A percentile compares a stretch with the other conserved stretches of the same genome.
Conservation (phyloP, 2,888 invertebrate species). For the Venustoraphidia nigricollis region DNA sequence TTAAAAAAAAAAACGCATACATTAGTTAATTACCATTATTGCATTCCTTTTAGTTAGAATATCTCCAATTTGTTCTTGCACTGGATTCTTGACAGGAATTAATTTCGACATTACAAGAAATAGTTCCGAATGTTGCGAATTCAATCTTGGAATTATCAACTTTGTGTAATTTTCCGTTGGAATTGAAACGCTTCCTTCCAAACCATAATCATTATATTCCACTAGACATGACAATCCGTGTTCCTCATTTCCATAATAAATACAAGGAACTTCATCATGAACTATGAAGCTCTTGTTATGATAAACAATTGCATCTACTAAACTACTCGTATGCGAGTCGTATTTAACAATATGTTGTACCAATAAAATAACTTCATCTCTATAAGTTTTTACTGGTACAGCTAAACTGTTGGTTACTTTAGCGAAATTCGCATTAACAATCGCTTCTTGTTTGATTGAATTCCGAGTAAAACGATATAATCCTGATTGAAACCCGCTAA, state of each 20-base stretch:
- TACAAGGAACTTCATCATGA: conserved; percentile 24
- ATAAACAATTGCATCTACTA: conserved; percentile 21
- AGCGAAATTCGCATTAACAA: conserved; percentile 18
- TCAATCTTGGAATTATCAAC: conserved; percentile 19
- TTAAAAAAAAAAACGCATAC: too few species aligned
- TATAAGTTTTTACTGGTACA: conserved; percentile 25
- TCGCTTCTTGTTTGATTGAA: conserved; percentile 16
- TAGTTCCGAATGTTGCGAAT: conserved; percentile 14
- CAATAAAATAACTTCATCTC: conserved; percentile 29
- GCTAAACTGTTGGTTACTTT: conserved; percentile 22
- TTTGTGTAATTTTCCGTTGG: conserved; percentile 18
- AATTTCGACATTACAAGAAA: conserved; percentile 21
- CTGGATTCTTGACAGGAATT: conserved; percentile 18
- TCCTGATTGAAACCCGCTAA: conserved; percentile 21
- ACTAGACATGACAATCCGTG: conserved; percentile 21
- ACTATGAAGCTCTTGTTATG: conserved; percentile 21
- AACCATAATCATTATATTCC: conserved; percentile 15
- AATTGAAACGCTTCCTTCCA: conserved; percentile 19
- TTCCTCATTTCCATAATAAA: conserved; percentile 18
- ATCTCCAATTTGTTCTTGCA: conserved; percentile 18
- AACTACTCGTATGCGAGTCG: conserved; percentile 17
- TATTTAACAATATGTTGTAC: conserved; percentile 22
- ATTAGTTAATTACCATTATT: too few species aligned
- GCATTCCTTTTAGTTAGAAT: conserved; percentile 11
- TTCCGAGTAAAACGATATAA: conserved; percentile 13